These are phyloP conservation scores for Alaudala cheleensis DNA, from an alignment of 2,113 vertebrate species.

Conservation along the genomic window DNA sequence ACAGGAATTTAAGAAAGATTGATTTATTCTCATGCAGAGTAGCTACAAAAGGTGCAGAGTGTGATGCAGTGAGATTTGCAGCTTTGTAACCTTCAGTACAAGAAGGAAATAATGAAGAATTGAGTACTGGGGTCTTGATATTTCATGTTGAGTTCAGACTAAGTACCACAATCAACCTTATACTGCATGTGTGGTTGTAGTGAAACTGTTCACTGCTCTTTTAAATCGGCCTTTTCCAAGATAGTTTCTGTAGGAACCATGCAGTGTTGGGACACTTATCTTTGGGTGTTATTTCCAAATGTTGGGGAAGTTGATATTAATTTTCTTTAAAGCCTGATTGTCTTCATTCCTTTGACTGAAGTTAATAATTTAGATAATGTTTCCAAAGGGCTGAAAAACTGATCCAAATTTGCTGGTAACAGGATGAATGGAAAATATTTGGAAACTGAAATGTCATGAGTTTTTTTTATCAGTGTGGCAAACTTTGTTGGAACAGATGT, in stretches of 20 bases:
- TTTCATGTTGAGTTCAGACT: background rate
- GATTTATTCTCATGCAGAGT: background rate
- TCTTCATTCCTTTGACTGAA: background rate
- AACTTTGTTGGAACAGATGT: background rate
- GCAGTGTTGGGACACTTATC: background rate
- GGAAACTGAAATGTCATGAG: background rate
- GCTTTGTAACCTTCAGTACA: background rate
- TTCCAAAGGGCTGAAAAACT: background rate
- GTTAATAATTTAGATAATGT: background rate
- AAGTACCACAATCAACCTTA: background rate
- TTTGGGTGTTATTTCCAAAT: background rate
- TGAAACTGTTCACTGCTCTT: background rate
- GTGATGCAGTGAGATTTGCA: background rate
- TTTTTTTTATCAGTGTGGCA: background rate
- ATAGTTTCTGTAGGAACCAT: background rate
- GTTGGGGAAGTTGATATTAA: background rate
- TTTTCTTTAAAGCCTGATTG: background rate
- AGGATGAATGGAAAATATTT: background rate
- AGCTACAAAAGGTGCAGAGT: background rate
- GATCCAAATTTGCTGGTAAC: background rate
- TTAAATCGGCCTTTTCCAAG: background rate
- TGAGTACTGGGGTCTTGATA: background rate
- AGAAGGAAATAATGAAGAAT: background rate
- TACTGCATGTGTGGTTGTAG: background rate
- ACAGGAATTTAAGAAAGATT: background rate